These are phyloP conservation scores for Gortyna flavago DNA, from an alignment of 2,888 invertebrate species.

Conservation along the genomic window DNA sequence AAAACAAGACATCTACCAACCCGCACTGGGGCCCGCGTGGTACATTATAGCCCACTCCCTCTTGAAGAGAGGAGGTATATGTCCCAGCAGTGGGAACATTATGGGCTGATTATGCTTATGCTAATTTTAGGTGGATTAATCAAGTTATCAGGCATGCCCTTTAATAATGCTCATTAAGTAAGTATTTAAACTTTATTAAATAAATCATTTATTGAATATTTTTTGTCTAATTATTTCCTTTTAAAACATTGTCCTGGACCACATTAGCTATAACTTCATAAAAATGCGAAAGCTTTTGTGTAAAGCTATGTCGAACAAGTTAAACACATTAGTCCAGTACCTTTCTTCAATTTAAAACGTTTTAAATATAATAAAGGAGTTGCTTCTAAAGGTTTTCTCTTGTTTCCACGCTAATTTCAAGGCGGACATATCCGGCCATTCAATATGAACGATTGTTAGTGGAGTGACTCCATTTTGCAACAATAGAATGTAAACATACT, in stretches of 20 bases:
- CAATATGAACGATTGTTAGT: slow-evolving; percentile 90
- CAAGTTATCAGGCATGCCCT: not conserved
- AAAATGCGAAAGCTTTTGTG: slow-evolving; percentile 69
- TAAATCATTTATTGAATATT: not conserved
- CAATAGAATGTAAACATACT: slow-evolving; percentile 75
- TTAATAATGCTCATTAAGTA: not conserved
- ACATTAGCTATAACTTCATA: slow-evolving; percentile 64
- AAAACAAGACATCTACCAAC: too few species aligned
- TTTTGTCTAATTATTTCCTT: slow-evolving; percentile 3
- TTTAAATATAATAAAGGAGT: slow-evolving; percentile 86
- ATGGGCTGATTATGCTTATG: too few species aligned
- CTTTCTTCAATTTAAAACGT: slow-evolving; percentile 83
- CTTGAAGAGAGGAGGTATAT: too few species aligned
- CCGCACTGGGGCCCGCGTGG: too few species aligned
- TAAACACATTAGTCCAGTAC: slow-evolving; percentile 82
- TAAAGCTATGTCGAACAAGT: slow-evolving; percentile 73
- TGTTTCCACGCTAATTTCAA: slow-evolving; percentile 88
- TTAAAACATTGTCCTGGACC: slow-evolving; percentile 3
- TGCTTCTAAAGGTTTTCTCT: slow-evolving; percentile 88
- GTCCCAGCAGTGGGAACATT: too few species aligned
- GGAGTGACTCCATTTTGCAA: slow-evolving; percentile 84
- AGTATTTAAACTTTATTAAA: not conserved
- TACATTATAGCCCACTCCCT: too few species aligned
- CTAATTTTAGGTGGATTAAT: too few species aligned
- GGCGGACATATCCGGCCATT: slow-evolving; percentile 90